These are phyloP conservation scores for Hecatera dysodea DNA, from an alignment of 2,888 invertebrate genomes.

Conservation along the genomic window DNA sequence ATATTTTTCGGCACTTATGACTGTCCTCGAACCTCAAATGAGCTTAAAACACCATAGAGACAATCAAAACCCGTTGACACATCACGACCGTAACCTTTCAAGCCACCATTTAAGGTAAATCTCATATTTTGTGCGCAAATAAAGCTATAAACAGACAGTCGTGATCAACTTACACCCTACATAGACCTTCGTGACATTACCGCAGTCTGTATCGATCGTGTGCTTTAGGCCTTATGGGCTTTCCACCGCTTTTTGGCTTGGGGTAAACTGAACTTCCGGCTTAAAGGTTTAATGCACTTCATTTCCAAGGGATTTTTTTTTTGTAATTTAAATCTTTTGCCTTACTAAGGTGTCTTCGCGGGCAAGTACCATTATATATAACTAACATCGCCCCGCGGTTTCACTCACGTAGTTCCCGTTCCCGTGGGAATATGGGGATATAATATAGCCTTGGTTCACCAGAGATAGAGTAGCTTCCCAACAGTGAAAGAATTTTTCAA, in stretches of 20 bases:
- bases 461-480: too few species aligned
- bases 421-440: too few species aligned
- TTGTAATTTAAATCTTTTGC: neutral
- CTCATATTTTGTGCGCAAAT: slow-evolving; percentile 56
- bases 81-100: slow-evolving; percentile 37
- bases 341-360: neutral
- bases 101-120: slow-evolving; percentile 29
- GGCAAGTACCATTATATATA: too few species aligned
- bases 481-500: too few species aligned
- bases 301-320: neutral
- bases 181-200: slow-evolving; percentile 53
- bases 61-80: slow-evolving; percentile 24
- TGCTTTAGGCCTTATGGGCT: slow-evolving; percentile 39
- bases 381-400: too few species aligned
- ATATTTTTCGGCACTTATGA: too few species aligned
- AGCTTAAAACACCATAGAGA: slow-evolving; percentile 10
- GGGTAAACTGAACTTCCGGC: neutral
- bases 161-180: slow-evolving; percentile 49
- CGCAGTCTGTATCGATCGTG: slow-evolving; percentile 56
- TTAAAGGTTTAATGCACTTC: neutral
- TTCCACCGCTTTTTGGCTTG: slow-evolving; percentile 12
- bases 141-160: slow-evolving; percentile 58
- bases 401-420: too few species aligned
- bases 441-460: too few species aligned
- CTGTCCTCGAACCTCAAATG: too few species aligned